Evolutionary conservation across 2,888 invertebrate species (phyloP).

Genomic region (Falcaria lacertinaria): DNA sequence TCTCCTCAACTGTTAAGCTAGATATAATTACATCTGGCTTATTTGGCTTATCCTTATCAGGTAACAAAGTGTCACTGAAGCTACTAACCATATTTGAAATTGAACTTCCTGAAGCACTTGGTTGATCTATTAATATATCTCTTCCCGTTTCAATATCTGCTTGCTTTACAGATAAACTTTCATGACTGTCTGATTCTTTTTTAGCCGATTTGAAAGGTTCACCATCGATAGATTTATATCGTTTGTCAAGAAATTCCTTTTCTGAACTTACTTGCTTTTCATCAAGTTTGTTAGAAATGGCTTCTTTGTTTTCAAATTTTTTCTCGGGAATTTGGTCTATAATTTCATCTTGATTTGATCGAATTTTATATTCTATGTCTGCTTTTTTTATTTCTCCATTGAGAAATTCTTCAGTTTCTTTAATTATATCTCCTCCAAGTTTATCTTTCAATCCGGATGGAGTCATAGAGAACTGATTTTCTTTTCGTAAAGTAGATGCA

Average conservation of each 20-base stretch:
- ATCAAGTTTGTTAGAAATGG: conserved; percentile 62
- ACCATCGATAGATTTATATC: conserved; percentile 32
- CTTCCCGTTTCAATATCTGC: background rate
- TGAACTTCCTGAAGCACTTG: too few relatives aligned
- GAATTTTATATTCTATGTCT: background rate
- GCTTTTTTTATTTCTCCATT: conserved; percentile 4
- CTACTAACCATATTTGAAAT: too few relatives aligned
- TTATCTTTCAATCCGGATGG: background rate
- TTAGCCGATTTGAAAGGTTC: conserved; percentile 1
- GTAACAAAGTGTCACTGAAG: background rate
- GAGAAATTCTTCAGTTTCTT: background rate
- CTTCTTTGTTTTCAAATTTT: conserved; percentile 14
- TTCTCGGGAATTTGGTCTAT: conserved; percentile 4
- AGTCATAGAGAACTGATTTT: background rate
- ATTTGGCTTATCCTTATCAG: background rate
- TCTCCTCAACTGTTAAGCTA: background rate
- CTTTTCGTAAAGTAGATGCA: background rate
- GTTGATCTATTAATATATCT: too few relatives aligned
- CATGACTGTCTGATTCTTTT: background rate
- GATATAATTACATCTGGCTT: conserved; percentile 2
- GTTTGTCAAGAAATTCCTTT: conserved; percentile 33
- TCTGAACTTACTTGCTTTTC: conserved; percentile 61
- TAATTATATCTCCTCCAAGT: too few relatives aligned
- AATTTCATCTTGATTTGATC: background rate
- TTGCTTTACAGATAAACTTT: background rate